Evolutionary conservation across 2,888 invertebrate genomes (phyloP).

Genomic region (Mystacides longicornis): DNA sequence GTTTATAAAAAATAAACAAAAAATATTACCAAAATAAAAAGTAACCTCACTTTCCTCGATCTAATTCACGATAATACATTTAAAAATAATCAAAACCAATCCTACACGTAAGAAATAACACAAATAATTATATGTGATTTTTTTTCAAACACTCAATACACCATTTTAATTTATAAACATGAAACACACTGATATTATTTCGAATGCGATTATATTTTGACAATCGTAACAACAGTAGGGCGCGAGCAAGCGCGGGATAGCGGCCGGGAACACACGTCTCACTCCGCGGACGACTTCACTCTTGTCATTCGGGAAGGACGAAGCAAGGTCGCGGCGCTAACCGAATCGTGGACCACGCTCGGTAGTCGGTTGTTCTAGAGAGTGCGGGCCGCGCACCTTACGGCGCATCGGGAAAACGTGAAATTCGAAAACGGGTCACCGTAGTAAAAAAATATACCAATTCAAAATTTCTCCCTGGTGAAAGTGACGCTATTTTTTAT

Average conservation of each 20-base stretch:
- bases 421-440: background rate
- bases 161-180: background rate
- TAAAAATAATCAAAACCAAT: background rate
- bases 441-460: background rate
- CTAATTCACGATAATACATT: constrained; percentile 6
- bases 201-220: constrained; percentile 1
- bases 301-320: constrained; percentile 32
- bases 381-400: constrained; percentile 1
- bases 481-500: background rate
- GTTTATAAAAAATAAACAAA: background rate
- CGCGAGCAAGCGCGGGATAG: constrained; percentile 8
- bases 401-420: background rate
- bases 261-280: constrained; percentile 4
- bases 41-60: constrained; percentile 19
- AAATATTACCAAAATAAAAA: background rate
- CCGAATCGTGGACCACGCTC: constrained; percentile 3
- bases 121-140: background rate
- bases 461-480: background rate
- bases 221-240: background rate
- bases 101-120: background rate
- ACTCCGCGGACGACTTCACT: constrained; percentile 5
- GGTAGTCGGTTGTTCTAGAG: background rate
- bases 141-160: constrained; percentile 1
- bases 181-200: background rate
- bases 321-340: constrained; percentile 33